These are phyloP conservation scores for Schrankia costaestrigalis DNA, from an alignment of 2,888 invertebrate species.

Conservation along the genomic window DNA sequence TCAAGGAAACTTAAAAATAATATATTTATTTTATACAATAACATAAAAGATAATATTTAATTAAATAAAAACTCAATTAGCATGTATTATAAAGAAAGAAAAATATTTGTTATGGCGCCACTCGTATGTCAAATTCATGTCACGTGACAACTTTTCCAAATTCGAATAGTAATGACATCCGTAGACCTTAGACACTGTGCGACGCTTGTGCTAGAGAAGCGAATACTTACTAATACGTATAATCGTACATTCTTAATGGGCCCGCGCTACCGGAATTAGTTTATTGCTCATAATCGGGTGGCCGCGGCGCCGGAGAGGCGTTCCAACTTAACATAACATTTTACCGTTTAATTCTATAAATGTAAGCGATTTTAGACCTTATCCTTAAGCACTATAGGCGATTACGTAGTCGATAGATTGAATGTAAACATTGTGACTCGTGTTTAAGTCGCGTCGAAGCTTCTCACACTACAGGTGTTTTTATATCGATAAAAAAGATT, in stretches of 20 bases:
- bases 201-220: slow-evolving; percentile 31
- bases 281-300: slow-evolving; percentile 72
- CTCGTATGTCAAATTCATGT: slow-evolving; percentile 18
- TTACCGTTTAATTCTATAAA: slow-evolving; percentile 15
- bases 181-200: slow-evolving; percentile 20
- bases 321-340: slow-evolving; percentile 48
- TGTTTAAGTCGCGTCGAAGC: slow-evolving; percentile 42
- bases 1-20: too few species aligned
- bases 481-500: slow-evolving; percentile 49
- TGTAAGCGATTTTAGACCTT: slow-evolving; percentile 28
- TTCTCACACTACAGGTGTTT: slow-evolving; percentile 73
- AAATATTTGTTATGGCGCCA: slow-evolving; percentile 23
- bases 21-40: too few species aligned
- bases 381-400: slow-evolving; percentile 16
- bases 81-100: neutral
- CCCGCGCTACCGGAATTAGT: slow-evolving; percentile 77
- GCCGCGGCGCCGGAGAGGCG: slow-evolving; percentile 69
- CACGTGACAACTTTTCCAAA: slow-evolving; percentile 24
- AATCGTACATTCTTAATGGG: slow-evolving; percentile 63
- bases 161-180: slow-evolving; percentile 32
- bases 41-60: neutral
- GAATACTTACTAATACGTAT: slow-evolving; percentile 48
- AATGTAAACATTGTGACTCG: slow-evolving; percentile 22
- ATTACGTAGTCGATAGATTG: slow-evolving; percentile 12
- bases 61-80: neutral